Evolutionary conservation across 1,140 invertebrate species (phyloP), one percentile per base, ranked within the genome.

Genomic region (Lucilia cuprina): DNA sequence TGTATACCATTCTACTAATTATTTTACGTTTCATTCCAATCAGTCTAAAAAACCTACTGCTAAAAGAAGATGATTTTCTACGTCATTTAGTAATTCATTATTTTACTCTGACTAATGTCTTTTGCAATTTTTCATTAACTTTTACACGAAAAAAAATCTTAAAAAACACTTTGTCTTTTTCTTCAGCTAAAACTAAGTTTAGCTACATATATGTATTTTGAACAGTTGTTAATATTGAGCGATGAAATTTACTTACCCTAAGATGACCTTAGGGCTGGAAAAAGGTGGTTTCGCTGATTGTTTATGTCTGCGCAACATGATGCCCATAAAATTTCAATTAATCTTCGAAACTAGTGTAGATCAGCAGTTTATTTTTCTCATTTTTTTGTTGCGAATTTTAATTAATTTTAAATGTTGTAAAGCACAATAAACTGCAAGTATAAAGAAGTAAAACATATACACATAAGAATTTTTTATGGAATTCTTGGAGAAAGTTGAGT

Each of bases 211-310:
- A 5, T 30, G 74, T 17, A 13, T 49, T 80, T 49, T 5, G 19
- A 78, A 49, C 41, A 50, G 77, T 49, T 49, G 77, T 49, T 50
- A 41, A 65, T 60, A 35, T 82, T 84, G 65, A 65, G 34, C 21
- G 60, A 25, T 60, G 84, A 74, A 84, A 83, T 30, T 47, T 41
- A 75, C 70, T 84, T 65, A 83, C 65, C 84, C 65, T 21, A 21
- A 12, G 49, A 75, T 84, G 84, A 84, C 84, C 84, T 82, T 80
- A 82, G 78, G 84, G 84, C 74, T 84, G 84, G 80, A 83, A 85
- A 83, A 70, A 83, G 82, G 84, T 85, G 84, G 82, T 83, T 85
- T 83, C 84, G 84, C 41, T 85, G 84, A 85, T 85, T 80, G 84
- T 82, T 85, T 80, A 65, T 82, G 84, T 83, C 84, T 65, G 34